Evolutionary conservation across 1,140 invertebrate genomes (phyloP), one percentile per base, ranked within the genome.

Genomic region (Cylas formicarius): DNA sequence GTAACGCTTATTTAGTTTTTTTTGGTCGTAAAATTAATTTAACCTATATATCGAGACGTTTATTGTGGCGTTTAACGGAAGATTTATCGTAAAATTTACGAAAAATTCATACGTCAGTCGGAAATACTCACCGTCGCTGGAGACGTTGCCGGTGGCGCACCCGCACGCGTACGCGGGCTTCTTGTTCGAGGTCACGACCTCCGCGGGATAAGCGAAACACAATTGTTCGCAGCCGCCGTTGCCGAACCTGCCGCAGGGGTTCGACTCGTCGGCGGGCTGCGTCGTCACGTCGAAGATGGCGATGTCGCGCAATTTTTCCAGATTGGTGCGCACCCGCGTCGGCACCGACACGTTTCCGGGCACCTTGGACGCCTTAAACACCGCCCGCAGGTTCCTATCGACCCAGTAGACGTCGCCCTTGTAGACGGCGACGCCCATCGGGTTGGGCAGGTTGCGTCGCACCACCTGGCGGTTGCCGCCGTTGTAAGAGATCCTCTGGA

Each of bases 331-430:
- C 3, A 95, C 70, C 18, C 78, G 72, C 1, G 75, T 77, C 0
- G 82, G 78, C 42, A 80, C 60, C 0, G 75, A 75, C 1, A 69
- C 79, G 37, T 87, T 86, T 11, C 78, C 81, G 0, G 78, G 76
- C 23, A 81, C 57, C 68, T 92, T 90, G 3, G 82, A 86, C 0
- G 86, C 83, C 63, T 82, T 86, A 62, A 86, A 95, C 2, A 97
- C 82, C 0, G 86, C 84, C 46, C 82, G 78, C 0, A 98, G 70
- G 66, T 97, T 96, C 32, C 90, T 74, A 62, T 99, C 96, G 0
- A 96, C 90, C 94, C 94, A 99, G 62, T 90, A 97, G 0, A 99
- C 82, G 43, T 86, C 82, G 16, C 75, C 72, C 27, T 81, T 79
- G 51, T 87, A 80, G 3, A 98, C 76, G 0, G 92, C 86, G 13